Conservation (phyloP, 2,888 invertebrate species). For the Ochropleura plecta region DNA sequence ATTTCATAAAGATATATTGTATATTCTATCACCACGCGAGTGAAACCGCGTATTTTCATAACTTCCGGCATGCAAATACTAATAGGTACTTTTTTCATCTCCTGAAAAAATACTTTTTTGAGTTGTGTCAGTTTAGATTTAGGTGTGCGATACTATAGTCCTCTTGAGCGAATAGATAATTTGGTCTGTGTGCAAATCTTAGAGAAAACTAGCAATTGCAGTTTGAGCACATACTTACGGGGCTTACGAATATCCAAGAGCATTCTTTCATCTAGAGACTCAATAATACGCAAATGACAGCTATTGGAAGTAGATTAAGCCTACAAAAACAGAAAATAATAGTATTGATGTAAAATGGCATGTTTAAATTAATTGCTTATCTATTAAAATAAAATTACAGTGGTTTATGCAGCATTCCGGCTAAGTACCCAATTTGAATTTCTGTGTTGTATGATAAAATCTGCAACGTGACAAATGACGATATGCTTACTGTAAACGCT, state of each 20-base stretch:
- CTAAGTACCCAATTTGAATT: neutral
- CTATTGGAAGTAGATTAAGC: neutral
- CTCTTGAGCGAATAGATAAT: too few relatives aligned
- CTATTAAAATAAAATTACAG: neutral
- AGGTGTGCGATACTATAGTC: neutral
- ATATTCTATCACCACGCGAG: too few relatives aligned
- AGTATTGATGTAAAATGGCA: neutral
- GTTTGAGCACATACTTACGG: neutral
- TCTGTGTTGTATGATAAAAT: neutral
- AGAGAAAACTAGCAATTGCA: neutral
- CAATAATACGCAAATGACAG: neutral
- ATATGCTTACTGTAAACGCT: too few relatives aligned
- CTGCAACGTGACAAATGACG: neutral
- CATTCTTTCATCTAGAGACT: neutral
- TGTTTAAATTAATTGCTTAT: slow-evolving; percentile 2
- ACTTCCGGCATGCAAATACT: too few relatives aligned
- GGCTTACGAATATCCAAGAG: neutral
- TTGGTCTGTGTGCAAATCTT: neutral
- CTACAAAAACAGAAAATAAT: neutral
- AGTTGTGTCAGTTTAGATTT: too few relatives aligned
- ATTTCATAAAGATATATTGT: too few relatives aligned
- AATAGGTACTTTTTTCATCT: too few relatives aligned
- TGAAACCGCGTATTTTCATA: too few relatives aligned
- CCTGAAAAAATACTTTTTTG: too few relatives aligned
- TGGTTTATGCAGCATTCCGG: neutral